Percentiles rank a stretch among this genome's conserved stretches.
Evolutionary conservation across 2,797 vertebrate genomes (phyloP).

Genomic region (Novumbra hubbsi): DNA sequence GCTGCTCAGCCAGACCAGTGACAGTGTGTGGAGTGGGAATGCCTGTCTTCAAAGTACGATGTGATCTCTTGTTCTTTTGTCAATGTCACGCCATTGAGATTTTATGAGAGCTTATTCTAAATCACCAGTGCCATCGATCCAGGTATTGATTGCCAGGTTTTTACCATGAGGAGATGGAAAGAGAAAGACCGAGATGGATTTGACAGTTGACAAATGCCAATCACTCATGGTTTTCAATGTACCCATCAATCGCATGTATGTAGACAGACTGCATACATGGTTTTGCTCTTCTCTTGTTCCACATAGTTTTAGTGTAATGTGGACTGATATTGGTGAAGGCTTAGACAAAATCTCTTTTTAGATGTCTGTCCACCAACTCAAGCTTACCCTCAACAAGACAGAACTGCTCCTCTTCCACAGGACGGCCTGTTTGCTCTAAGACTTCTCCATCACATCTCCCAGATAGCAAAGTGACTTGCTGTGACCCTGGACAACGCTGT

Average conservation of each 20-base stretch:
- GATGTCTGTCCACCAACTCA: too few species aligned
- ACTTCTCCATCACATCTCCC: too few species aligned
- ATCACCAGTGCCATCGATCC: slow-evolving; percentile 60
- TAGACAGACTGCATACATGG: neutral
- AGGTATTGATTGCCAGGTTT: slow-evolving; percentile 60
- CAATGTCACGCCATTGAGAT: slow-evolving; percentile 65
- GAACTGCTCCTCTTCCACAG: too few species aligned
- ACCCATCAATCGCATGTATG: slow-evolving; percentile 37
- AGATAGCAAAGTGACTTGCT: too few species aligned
- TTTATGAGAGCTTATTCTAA: slow-evolving; percentile 53
- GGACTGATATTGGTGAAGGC: neutral
- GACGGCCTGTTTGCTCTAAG: too few species aligned
- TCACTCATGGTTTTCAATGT: slow-evolving; percentile 49
- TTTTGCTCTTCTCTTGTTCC: neutral
- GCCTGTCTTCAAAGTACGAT: slow-evolving; percentile 55
- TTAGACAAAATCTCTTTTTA: neutral
- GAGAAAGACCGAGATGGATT: slow-evolving; percentile 50
- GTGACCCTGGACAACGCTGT: too few species aligned
- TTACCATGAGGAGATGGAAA: slow-evolving; percentile 28
- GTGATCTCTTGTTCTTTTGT: slow-evolving; percentile 42
- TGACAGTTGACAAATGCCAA: slow-evolving; percentile 59
- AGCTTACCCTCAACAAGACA: too few species aligned
- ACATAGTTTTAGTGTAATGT: neutral
- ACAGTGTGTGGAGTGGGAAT: slow-evolving; percentile 49
- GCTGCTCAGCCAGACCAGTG: slow-evolving; percentile 44